Evolutionary conservation across 2,797 vertebrate genomes (phyloP).

Genomic region (Picus viridis): DNA sequence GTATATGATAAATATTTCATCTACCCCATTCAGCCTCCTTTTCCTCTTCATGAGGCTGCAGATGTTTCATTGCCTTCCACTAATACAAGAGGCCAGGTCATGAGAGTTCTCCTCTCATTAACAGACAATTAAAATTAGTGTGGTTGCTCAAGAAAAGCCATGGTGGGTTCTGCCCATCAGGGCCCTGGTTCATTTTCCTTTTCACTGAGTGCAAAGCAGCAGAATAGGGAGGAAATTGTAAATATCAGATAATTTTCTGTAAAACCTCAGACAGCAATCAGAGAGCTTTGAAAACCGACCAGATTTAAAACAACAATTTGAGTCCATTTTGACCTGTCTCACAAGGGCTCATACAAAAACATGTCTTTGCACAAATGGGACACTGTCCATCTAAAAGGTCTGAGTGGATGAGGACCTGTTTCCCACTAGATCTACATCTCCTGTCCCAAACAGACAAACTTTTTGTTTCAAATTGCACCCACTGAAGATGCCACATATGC

Average conservation of each 20-base stretch:
- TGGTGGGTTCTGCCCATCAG: background rate
- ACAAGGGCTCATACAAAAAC: background rate
- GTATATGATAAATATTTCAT: background rate
- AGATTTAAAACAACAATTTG: background rate
- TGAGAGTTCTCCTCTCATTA: constrained; percentile 10
- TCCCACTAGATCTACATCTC: background rate
- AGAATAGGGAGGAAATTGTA: background rate
- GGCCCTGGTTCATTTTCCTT: constrained; percentile 36
- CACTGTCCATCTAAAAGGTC: background rate
- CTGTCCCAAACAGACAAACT: background rate
- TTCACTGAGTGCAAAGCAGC: background rate
- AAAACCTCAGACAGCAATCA: background rate
- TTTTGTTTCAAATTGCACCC: background rate
- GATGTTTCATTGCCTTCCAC: background rate
- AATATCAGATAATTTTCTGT: background rate
- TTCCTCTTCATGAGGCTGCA: background rate
- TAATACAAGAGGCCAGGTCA: background rate
- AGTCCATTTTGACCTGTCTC: background rate
- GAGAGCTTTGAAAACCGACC: background rate
- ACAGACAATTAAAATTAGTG: constrained; percentile 38
- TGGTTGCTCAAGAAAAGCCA: constrained; percentile 12
- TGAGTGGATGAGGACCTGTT: background rate
- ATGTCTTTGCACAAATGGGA: background rate
- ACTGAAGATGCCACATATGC: background rate
- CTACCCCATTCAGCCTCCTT: background rate